Evolutionary conservation across 2,113 vertebrate genomes (phyloP).

Genomic region (Dendrocopos noguchii): DNA sequence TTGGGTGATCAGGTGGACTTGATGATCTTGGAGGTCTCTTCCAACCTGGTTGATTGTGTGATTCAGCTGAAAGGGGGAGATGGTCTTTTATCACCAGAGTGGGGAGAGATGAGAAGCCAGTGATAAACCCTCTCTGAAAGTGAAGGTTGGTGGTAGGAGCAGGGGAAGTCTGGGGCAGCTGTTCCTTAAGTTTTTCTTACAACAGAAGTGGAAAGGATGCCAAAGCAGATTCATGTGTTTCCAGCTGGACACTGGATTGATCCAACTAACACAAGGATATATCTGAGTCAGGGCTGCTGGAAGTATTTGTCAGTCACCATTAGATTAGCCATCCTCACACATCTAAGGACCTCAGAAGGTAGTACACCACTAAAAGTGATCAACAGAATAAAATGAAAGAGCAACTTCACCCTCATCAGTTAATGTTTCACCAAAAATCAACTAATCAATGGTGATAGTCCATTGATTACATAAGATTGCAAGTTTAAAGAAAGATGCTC

Average conservation of each 20-base stretch:
- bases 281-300: background rate
- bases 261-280: background rate
- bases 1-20: too few species aligned
- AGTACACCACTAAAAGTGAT: background rate
- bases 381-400: background rate
- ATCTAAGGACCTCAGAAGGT: background rate
- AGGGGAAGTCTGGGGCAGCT: background rate
- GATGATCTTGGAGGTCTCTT: too few species aligned
- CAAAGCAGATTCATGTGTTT: background rate
- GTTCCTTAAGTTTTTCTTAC: background rate
- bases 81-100: rapidly evolving
- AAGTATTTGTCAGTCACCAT: background rate
- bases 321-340: background rate
- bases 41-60: too few species aligned
- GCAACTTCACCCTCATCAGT: background rate
- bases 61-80: background rate
- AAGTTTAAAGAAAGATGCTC: background rate
- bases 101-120: background rate
- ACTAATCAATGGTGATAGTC: background rate
- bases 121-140: background rate
- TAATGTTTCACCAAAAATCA: background rate
- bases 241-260: background rate
- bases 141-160: background rate
- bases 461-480: background rate
- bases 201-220: background rate